Percentiles rank a stretch among this genome's conserved stretches.
These are phyloP conservation scores for Mylabris sibirica DNA, from an alignment of 2,888 invertebrate genomes.

Conservation along the genomic window DNA sequence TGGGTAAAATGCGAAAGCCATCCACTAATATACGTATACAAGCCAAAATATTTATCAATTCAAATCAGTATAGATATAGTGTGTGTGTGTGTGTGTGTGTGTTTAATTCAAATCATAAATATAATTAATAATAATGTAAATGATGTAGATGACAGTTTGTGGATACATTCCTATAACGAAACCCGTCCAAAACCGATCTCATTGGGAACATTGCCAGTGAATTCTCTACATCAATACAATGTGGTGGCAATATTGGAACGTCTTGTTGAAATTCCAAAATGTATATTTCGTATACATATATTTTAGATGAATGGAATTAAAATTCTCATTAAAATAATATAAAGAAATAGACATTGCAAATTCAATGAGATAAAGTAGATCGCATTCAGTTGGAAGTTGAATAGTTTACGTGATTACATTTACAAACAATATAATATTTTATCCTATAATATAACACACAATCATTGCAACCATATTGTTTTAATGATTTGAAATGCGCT, in stretches of 20 bases:
- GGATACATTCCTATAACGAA: background rate
- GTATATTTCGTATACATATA: too few relatives aligned
- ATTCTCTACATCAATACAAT: background rate
- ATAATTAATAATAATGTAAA: conserved; percentile 16
- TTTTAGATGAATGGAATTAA: background rate
- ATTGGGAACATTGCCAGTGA: conserved; percentile 1
- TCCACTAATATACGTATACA: conserved; percentile 12
- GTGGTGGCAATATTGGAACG: background rate
- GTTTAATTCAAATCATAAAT: background rate
- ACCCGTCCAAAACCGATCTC: background rate
- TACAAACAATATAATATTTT: background rate
- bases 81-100: background rate
- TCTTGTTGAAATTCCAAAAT: background rate
- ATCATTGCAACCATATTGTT: background rate
- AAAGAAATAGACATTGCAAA: background rate
- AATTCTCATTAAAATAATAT: background rate
- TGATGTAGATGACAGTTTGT: conserved; percentile 6
- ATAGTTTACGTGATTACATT: background rate
- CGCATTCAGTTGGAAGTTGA: background rate
- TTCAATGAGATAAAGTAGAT: background rate
- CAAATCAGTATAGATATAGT: background rate
- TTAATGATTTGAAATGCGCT: background rate
- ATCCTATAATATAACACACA: background rate
- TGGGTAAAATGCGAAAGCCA: background rate
- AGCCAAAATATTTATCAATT: conserved; percentile 17